phyloP scores from a whole-genome alignment of 2,113 vertebrate genomes.

The Hemiprocne comata region DNA sequence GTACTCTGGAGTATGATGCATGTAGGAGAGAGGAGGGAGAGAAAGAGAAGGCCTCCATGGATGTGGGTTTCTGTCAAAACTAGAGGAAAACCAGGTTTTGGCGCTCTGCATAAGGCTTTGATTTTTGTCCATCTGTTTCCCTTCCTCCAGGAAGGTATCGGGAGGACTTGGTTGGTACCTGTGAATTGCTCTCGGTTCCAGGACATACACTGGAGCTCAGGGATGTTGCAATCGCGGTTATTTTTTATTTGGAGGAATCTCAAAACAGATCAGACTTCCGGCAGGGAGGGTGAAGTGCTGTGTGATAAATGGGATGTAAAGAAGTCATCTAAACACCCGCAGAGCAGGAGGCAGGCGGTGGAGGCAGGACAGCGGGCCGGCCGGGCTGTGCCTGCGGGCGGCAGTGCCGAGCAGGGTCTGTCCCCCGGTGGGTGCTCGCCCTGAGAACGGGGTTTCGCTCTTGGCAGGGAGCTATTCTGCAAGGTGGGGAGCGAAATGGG shows the following conservation, averaged over 20 bases:
- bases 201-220: not conserved
- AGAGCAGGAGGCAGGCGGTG: not conserved
- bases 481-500: not conserved
- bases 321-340: fast-evolving
- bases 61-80: not conserved
- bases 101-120: not conserved
- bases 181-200: fast-evolving
- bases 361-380: not conserved
- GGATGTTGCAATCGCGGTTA: fast-evolving
- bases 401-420: slow-evolving; percentile 26
- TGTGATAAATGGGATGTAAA: fast-evolving
- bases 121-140: not conserved
- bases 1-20: fast-evolving
- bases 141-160: not conserved
- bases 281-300: not conserved
- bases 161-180: not conserved
- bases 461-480: not conserved
- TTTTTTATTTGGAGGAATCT: fast-evolving
- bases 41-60: not conserved
- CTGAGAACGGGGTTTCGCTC: not conserved
- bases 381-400: slow-evolving; percentile 19
- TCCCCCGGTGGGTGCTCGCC: not conserved
- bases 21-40: not conserved
- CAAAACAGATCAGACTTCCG: not conserved
- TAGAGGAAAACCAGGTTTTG: not conserved